Evolutionary conservation across 2,888 invertebrate species (phyloP), one percentile per base, ranked within the genome.

Genomic region (Caenorhabditis parvicauda): DNA sequence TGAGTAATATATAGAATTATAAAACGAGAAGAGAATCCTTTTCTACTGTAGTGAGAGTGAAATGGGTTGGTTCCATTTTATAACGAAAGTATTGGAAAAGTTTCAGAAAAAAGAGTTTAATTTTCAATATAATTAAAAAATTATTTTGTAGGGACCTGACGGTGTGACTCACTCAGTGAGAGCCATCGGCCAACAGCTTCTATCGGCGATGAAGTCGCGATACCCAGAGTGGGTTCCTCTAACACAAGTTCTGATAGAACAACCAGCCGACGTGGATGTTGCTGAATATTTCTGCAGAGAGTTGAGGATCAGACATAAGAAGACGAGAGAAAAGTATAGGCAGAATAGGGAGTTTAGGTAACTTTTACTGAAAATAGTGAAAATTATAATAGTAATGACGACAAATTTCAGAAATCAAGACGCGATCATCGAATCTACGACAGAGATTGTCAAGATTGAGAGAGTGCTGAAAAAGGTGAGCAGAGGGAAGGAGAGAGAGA

Each of bases 201-300:
- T 63, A 39, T 58, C 58, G 5, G 45, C 54, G 4, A 50, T 63
- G 17, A 63, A 63, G 43, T 50, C 51, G 1, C 54, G 58, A 9
- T 47, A 51, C 14, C 63, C 63, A 2, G 63, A 63, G 28, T 63
- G 63, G 63, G 48, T 63, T 1, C 52, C 39, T 12, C 47, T 55
- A 24, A 32, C 29, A 2, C 51, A 51, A 29, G 4, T 14, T 32
- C 7, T 51, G 49, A 29, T 41, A 2, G 42, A 25, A 4, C 9
- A 19, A 24, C n/a, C 42, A 39, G 17, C 24, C 17, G 27, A 22
- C 1, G 51, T n/a, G 9, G 28, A 63, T 35, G 48, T 58, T 6
- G 28, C 44, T 1, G n/a, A 2, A 1, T 21, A 35, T 6, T 58
- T 63, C 48, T 22, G 47, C 3, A 6, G n/a, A 7, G 49, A 46